Conservation (phyloP, 2,113 vertebrate species). For the Pagrus major region DNA sequence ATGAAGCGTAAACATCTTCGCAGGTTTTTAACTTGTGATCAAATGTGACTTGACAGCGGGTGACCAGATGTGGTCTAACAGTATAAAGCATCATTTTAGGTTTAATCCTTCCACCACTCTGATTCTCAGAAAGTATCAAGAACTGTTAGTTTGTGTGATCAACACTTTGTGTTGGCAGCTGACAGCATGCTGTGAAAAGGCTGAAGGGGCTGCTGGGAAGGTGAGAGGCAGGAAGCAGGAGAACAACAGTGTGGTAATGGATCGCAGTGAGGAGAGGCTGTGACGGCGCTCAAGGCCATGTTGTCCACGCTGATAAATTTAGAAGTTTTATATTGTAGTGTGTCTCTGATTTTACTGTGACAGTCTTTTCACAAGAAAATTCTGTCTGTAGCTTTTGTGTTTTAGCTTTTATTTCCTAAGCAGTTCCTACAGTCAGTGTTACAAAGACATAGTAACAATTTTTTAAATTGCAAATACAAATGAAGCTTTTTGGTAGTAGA, state of each 20-base stretch:
- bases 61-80: not conserved
- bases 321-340: not conserved
- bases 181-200: conserved; percentile 46
- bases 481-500: too few relatives aligned
- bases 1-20: too few relatives aligned
- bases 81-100: not conserved
- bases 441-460: too few relatives aligned
- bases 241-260: conserved; percentile 18
- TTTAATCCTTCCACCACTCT: not conserved
- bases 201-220: conserved; percentile 39
- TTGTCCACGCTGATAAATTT: conserved; percentile 37
- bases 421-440: too few relatives aligned
- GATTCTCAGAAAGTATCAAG: not conserved
- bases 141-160: conserved; percentile 31
- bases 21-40: not conserved
- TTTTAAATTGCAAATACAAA: not conserved
- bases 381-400: conserved; percentile 1
- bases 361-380: conserved; percentile 5
- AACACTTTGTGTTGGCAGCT: conserved; percentile 28
- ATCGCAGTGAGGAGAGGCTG: not conserved
- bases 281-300: conserved; percentile 19
- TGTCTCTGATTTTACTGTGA: not conserved
- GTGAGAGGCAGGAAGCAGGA: conserved; percentile 44
- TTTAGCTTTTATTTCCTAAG: not conserved
- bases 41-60: not conserved